Base-by-base conservation (phyloP, 2,797 vertebrate species). In the Eremophila alpestris region DNA sequence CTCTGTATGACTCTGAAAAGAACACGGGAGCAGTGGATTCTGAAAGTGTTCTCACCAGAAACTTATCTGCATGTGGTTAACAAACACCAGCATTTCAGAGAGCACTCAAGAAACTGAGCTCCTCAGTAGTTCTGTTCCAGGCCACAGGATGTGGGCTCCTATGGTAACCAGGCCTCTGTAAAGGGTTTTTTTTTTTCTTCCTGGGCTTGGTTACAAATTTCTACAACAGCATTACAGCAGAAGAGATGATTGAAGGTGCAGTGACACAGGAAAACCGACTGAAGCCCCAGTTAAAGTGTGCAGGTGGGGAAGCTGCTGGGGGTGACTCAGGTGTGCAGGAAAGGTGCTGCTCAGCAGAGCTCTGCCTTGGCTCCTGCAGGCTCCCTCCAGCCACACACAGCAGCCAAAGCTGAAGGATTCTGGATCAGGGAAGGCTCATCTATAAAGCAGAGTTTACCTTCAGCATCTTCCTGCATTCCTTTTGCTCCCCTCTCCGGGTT, bases 81-180 rank as follows among this genome's bases (percentile, higher is more conserved):
- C 46, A 81, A 82, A 19, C 11, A 60, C 32, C n/a, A 51, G 43
- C 3, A 41, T 48, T 81, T 73, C 79, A 87, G 59, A 79, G 4
- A 81, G 55, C 51, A 69, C 24, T 79, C 38, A 81, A 89, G 54
- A 76, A 65, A 87, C 45, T 4, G 14, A 54, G 34, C 40, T 56
- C 70, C 70, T 63, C 6, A 45, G 16, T 41, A 77, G 62, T 43
- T 38, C 5, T 7, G 34, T 58, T 80, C 48, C 43, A 60, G 36
- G 20, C 51, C 65, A 77, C 94, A 95, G 88, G 89, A 93, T 94
- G 95, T 95, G 91, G 92, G 87, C 91, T 87, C 69, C 74, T 34
- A 12, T 12, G 32, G 21, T 45, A 87, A 91, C 83, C 52, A 13
- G 26, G 17, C 20, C 80, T 74, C 71, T 56, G 9, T 4, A 2